Evolutionary conservation across 92 coral and sea anemone genomes (phyloP).

Genomic region (Umimayanthus kanabou): DNA sequence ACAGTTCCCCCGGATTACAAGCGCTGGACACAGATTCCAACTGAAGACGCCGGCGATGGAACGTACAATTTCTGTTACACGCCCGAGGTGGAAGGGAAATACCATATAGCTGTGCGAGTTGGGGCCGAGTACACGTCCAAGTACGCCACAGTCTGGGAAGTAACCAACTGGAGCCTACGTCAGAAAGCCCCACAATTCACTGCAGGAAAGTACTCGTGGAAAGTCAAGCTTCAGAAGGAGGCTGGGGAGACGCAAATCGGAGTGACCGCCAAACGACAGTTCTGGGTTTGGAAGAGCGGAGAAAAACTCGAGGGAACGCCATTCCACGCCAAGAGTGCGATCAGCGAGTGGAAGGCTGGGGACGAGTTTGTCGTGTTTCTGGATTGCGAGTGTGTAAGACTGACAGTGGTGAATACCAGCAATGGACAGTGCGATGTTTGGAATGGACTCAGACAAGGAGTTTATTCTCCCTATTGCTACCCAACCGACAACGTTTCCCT

Average conservation of each 20-base stretch:
- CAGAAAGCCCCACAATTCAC: slow-evolving; percentile 1
- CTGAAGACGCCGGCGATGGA: slow-evolving; percentile 12
- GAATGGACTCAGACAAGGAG: slow-evolving; percentile 9
- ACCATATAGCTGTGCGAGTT: background rate
- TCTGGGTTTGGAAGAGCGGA: slow-evolving; percentile 20
- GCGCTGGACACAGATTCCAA: slow-evolving; percentile 9
- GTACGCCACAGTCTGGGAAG: slow-evolving; percentile 5
- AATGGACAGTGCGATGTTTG: background rate
- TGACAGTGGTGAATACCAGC: background rate
- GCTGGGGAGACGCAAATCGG: background rate
- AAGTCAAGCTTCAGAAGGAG: slow-evolving; percentile 8
- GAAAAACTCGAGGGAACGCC: slow-evolving; percentile 8
- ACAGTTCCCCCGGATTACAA: slow-evolving; percentile 13
- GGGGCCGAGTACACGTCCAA: slow-evolving; percentile 16
- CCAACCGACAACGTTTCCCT: slow-evolving; percentile 2
- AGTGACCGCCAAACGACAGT: slow-evolving; percentile 8
- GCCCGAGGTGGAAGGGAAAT: background rate
- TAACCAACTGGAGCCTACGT: background rate
- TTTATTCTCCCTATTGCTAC: slow-evolving; percentile 3
- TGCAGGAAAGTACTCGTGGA: slow-evolving; percentile 14
- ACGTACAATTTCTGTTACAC: background rate
- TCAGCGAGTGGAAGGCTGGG: background rate
- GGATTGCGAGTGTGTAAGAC: background rate
- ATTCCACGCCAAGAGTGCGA: slow-evolving; percentile 3
- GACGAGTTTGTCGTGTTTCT: background rate